Evolutionary conservation across 64 coral and sea anemone genomes (phyloP), one percentile per base, ranked within the genome.

Genomic region (Orbicella faveolata): DNA sequence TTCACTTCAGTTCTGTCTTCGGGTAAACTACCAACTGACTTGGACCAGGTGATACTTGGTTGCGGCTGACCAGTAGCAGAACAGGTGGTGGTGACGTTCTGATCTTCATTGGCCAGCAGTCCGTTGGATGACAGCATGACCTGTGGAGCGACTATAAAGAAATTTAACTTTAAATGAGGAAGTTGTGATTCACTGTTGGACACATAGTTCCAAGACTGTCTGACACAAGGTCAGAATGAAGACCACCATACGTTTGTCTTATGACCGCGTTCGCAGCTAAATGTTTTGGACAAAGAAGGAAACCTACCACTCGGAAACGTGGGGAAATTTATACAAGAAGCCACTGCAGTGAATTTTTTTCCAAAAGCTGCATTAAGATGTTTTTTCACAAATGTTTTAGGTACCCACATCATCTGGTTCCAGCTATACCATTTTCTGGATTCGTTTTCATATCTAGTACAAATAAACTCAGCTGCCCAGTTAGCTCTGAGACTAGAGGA

Each of bases 51-150:
- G 52, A 82, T 82, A 7, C 30, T 14, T 1, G 79, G 79, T 18
- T 35, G 21, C n/a, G 79, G 79, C 79, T 57, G 41, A 25, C 79
- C 79, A 54, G 79, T 63, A 12, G 79, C 53, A 82, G 23, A 62
- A n/a, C 79, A 86, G 16, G 19, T 19, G 9, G 73, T 35, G 16
- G 83, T 86, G 36, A 19, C 10, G 36, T 73, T 73, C 7, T 75
- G 13, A 9, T 73, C 67, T 14, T 87, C 65, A 39, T 74, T 63
- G 15, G 52, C 68, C 21, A 73, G 6, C 5, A 51, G 26, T n/a
- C 37, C 52, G 25, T 73, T 87, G 1, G 84, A 73, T 44, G 67
- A 55, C 4, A 11, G 16, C 66, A 54, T 20, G 23, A 87, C 54
- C 25, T 75, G 68, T 44, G 84, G 44, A 51, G 48, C 67, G 23